phyloP scores from a whole-genome alignment of 2,113 vertebrate species.

The Gulo gulo region DNA sequence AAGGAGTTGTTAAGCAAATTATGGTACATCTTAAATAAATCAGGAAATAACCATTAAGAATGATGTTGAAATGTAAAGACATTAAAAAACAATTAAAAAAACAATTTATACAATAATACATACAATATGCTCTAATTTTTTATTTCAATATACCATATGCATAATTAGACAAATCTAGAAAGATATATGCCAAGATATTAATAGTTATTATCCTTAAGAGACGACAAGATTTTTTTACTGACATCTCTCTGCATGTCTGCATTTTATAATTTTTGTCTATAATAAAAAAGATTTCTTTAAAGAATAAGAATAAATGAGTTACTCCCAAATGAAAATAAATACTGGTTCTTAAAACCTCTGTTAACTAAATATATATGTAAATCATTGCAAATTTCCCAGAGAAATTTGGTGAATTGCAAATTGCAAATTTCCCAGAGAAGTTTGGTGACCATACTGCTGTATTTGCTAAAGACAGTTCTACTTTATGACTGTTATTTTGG shows the following conservation, averaged over 20 bases:
- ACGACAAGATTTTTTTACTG: neutral
- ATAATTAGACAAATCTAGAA: conserved; percentile 19
- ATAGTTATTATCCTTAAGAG: neutral
- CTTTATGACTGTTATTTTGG: neutral
- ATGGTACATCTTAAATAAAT: neutral
- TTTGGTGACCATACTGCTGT: neutral
- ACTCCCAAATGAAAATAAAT: conserved; percentile 41
- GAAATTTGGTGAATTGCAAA: neutral
- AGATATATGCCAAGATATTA: neutral
- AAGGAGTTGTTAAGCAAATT: neutral
- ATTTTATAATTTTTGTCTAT: neutral
- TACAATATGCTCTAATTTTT: neutral
- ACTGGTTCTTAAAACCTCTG: neutral
- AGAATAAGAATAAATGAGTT: neutral
- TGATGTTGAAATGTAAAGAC: neutral
- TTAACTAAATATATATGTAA: neutral
- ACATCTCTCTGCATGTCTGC: neutral
- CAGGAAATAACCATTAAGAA: conserved; percentile 29
- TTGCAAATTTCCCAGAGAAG: neutral
- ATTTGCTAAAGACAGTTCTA: neutral
- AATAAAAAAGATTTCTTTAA: neutral
- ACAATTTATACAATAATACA: neutral
- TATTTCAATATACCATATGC: neutral
- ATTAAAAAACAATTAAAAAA: conserved; percentile 47
- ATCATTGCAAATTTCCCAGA: neutral